Evolutionary conservation across 2,797 vertebrate genomes (phyloP).

Genomic region (Galagoides demidoff): DNA sequence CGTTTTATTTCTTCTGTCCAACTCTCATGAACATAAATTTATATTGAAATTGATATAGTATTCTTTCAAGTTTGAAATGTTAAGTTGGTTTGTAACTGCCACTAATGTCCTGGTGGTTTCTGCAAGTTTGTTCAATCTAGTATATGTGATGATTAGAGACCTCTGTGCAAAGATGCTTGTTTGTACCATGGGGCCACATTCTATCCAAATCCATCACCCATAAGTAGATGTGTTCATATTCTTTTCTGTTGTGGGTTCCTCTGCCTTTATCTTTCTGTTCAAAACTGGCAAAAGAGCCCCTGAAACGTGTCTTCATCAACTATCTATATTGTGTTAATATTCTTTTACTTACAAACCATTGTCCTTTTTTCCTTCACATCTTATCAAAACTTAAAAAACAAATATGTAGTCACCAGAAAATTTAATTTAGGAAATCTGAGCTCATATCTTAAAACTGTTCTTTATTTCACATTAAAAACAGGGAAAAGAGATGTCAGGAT

Average conservation of each 20-base stretch:
- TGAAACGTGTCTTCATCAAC: neutral
- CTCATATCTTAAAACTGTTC: neutral
- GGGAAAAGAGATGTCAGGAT: neutral
- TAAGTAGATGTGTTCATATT: neutral
- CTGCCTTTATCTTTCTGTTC: neutral
- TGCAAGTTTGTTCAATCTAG: neutral
- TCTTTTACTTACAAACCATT: neutral
- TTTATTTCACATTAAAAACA: slow-evolving; percentile 36
- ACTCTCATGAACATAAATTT: neutral
- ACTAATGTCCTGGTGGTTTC: neutral
- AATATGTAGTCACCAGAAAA: neutral
- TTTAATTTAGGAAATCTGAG: neutral
- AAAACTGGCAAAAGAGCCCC: neutral
- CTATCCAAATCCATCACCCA: neutral
- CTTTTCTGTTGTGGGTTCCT: neutral
- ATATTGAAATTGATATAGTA: neutral
- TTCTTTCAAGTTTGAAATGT: slow-evolving; percentile 2
- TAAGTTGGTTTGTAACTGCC: neutral
- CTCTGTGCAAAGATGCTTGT: neutral
- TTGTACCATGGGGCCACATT: neutral
- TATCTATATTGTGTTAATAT: neutral
- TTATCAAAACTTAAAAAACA: neutral
- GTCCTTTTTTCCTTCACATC: neutral
- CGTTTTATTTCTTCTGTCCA: neutral
- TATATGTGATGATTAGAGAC: neutral